Base-by-base conservation (phyloP, 2,888 invertebrate genomes). In the Eupithecia dodoneata region DNA sequence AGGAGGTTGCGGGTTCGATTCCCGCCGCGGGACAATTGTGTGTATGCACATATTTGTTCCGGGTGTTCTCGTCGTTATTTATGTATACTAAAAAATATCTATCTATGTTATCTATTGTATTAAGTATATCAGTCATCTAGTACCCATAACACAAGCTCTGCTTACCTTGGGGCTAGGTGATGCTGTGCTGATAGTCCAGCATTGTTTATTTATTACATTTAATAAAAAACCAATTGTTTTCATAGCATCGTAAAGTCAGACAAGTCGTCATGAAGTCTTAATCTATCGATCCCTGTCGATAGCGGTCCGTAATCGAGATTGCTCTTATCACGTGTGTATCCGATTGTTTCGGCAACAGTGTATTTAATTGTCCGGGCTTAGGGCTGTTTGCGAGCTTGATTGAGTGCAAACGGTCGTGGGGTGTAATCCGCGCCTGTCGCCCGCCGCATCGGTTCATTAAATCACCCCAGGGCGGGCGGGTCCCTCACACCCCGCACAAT, bases 371-470 rank as follows among this genome's bases (percentile, higher is more conserved):
- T 92, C 87, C 88, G 87, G 89, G 93, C 91, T 93, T 91, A 92
- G 92, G 89, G 92, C 90, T 94, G 94, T 94, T 94, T 93, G 94
- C 93, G 91, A 91, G 93, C 90, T 91, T 94, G 94, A 94, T 94
- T 94, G 94, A 94, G 94, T 94, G 94, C 93, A 92, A 94, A 93
- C 92, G 92, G 87, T 90, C 87, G 92, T 89, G 91, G 93, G 92
- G 94, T 91, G 94, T 93, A 94, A 93, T 93, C 94, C 94, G 89
- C 90, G 92, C 89, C 90, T 90, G 93, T 93, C 93, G 90, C 89
- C 91, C 91, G 88, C 93, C 93, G 91, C 93, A 90, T 90, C 90
- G 92, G 92, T 92, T 94, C 94, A 94, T 94, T 94, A 94, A 94
- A 91, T 92, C 93, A 90, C 92, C 92, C 92, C 87, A 73, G 49